phyloP scores from a whole-genome alignment of 1,140 invertebrate species.

The Argopecten irradians region DNA sequence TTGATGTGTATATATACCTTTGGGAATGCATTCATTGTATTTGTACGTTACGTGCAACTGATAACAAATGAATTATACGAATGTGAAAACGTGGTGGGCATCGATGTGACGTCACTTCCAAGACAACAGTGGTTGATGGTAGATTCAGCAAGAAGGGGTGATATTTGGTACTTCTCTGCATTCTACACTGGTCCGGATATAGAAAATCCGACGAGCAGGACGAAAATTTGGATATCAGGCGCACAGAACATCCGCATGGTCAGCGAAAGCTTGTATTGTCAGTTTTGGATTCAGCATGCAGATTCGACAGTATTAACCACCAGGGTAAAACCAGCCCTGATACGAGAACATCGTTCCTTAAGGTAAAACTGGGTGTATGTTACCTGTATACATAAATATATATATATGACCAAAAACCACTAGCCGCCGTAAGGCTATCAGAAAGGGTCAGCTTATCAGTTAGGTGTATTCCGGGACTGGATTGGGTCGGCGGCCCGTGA shows the following conservation, averaged over 20 bases:
- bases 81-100: background rate
- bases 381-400: too few species aligned
- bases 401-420: too few species aligned
- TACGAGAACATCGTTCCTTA: background rate
- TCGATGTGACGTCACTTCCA: background rate
- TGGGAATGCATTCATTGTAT: background rate
- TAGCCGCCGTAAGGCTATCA: too few species aligned
- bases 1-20: background rate
- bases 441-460: too few species aligned
- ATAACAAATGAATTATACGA: background rate
- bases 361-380: too few species aligned
- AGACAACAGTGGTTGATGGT: background rate
- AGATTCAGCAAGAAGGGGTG: background rate
- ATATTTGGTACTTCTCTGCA: background rate
- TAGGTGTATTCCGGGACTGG: too few species aligned
- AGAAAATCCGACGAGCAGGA: background rate
- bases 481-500: too few species aligned
- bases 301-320: background rate
- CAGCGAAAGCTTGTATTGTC: background rate
- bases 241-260: background rate
- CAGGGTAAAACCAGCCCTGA: background rate
- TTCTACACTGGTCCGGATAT: background rate
- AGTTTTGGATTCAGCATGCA: background rate
- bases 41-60: background rate
- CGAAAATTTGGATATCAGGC: background rate